A percentile compares a stretch with the other conserved stretches of the same genome.
phyloP scores from a whole-genome alignment of 2,797 vertebrate species.

The Artibeus lituratus region DNA sequence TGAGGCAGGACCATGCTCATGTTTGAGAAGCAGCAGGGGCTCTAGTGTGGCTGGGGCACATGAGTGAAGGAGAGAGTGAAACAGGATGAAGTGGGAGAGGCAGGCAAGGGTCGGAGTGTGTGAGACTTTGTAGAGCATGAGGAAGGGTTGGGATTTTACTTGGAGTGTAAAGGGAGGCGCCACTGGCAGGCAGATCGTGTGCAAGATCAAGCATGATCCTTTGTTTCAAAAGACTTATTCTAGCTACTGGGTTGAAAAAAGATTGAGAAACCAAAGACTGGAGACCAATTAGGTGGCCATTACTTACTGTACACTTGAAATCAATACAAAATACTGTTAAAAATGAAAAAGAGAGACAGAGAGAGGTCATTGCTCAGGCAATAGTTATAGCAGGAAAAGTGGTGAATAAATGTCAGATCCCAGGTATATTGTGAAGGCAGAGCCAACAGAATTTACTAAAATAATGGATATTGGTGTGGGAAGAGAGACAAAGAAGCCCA shows the following conservation, averaged over 20 bases:
- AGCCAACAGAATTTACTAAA: background rate
- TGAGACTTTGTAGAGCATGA: background rate
- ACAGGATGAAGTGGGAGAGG: background rate
- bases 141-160: conserved; percentile 9
- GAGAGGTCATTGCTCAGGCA: background rate
- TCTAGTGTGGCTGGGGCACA: background rate
- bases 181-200: background rate
- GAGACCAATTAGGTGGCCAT: background rate
- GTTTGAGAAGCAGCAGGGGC: background rate
- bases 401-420: background rate
- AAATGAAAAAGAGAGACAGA: background rate
- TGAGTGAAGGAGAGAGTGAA: background rate
- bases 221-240: background rate
- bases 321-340: background rate
- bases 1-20: background rate
- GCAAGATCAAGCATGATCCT: background rate
- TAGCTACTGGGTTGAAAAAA: conserved; percentile 10
- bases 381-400: background rate
- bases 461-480: background rate
- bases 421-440: conserved; percentile 21
- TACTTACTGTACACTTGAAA: background rate
- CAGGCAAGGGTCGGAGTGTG: background rate
- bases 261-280: background rate
- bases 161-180: background rate
- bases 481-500: background rate